Base-by-base conservation (phyloP, 2,113 vertebrate genomes). In the Caranx ignobilis region DNA sequence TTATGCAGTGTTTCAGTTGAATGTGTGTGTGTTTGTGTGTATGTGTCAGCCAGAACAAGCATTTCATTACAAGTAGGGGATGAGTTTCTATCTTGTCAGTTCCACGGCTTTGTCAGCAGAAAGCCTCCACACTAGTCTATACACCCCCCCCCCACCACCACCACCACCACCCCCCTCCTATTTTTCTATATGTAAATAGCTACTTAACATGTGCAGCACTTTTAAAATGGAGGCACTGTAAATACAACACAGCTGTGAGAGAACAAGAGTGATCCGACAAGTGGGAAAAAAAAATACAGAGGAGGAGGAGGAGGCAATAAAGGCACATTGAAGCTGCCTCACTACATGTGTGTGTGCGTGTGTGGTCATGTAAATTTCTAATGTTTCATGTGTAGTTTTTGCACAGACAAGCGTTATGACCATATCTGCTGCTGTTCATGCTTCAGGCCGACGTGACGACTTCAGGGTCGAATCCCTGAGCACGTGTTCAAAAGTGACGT, bases 121-220 rank as follows among this genome's bases (percentile, higher is more conserved):
- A 82, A 39, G 60, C 72, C 62, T 26, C 78, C 79, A 48, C 66
- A 55, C 31, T 47, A 39, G 15, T 75, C 50, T 26, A 67, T 41
- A 43, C 2, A 48, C 32, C 32, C 56, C 11, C 6, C 34, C 26
- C 10, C 34, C 31, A 4, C 15, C 18, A 45, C 43, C 43, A 5
- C 11, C 43, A 45, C 26, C 26, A 26, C 26, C 26, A 26, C 26
- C 26, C 26, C 26, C 39, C 48, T 55, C 73, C 50, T 93, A 91
- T 93, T 93, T 94, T 92, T 94, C 82, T 93, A 91, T 62, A 61
- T 91, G 90, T 92, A 93, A 86, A 92, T 86, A 89, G 41, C 62
- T 72, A 75, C 35, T 82, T 35, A 72, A 71, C 57, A 67, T 60
- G 71, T 87, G 83, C 81, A 71, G 90, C 88, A 91, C 91, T 88